Evolutionary conservation across 2,888 invertebrate genomes (phyloP).

Genomic region (Girardia tigrina): DNA sequence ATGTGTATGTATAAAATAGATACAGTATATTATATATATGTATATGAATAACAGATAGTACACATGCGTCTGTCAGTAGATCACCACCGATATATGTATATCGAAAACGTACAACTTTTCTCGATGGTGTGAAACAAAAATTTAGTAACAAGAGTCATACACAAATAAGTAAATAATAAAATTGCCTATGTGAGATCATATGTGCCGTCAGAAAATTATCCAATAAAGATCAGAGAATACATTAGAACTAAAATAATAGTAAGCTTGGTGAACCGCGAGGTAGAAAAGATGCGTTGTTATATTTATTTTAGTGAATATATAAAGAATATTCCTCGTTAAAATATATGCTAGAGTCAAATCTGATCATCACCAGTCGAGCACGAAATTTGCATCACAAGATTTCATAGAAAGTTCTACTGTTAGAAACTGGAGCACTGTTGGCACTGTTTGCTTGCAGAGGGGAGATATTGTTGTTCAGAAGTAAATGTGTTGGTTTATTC

Average conservation of each 20-base stretch:
- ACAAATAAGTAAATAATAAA: no score
- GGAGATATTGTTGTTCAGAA: no score
- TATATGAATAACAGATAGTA: no score
- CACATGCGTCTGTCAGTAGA: no score
- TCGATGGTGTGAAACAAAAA: no score
- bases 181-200: no score
- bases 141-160: no score
- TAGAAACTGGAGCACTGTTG: background rate
- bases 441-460: background rate
- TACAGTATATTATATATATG: no score
- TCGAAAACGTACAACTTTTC: no score
- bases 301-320: background rate
- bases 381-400: background rate
- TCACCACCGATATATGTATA: no score
- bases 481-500: background rate
- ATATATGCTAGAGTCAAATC: background rate
- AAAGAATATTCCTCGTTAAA: conserved; percentile 11
- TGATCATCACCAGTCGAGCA: background rate
- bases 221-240: background rate
- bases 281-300: background rate
- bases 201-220: background rate
- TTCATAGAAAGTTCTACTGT: conserved; percentile 20
- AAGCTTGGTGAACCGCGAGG: background rate
- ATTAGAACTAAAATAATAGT: background rate
- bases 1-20: no score